Conservation (phyloP, 2,888 invertebrate genomes). For the Cactoblastis cactorum region DNA sequence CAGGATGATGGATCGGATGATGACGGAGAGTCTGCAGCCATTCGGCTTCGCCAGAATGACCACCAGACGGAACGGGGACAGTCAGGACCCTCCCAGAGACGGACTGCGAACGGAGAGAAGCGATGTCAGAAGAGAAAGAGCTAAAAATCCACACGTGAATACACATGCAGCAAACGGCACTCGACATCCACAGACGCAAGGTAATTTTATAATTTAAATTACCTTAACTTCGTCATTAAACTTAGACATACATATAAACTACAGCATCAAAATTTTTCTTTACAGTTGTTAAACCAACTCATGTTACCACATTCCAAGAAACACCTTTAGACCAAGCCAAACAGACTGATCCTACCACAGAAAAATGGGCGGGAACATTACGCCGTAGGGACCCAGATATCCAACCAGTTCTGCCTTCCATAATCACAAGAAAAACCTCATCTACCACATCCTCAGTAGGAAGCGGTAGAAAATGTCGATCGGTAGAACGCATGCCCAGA, state of each 20-base stretch:
- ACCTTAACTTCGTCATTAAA: too few species aligned
- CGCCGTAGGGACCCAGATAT: slow-evolving; percentile 82
- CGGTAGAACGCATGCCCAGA: slow-evolving; percentile 65
- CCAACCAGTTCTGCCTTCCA: slow-evolving; percentile 82
- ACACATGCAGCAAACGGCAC: slow-evolving; percentile 59
- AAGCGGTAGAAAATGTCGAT: slow-evolving; percentile 61
- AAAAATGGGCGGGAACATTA: slow-evolving; percentile 85
- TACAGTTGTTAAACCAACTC: slow-evolving; percentile 67
- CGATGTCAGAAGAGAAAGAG: slow-evolving; percentile 44
- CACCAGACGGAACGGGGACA: slow-evolving; percentile 62
- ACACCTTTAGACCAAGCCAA: slow-evolving; percentile 50
- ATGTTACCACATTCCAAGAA: slow-evolving; percentile 43
- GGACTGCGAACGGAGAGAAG: slow-evolving; percentile 53
- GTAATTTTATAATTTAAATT: slow-evolving; percentile 29
- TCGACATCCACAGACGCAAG: slow-evolving; percentile 67
- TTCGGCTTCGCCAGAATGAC: slow-evolving; percentile 83
- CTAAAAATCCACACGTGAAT: slow-evolving; percentile 34
- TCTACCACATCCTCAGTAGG: slow-evolving; percentile 69
- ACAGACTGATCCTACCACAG: slow-evolving; percentile 70
- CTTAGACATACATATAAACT: background rate
- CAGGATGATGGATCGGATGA: slow-evolving; percentile 86
- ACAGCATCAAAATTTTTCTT: slow-evolving; percentile 17
- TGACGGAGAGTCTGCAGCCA: slow-evolving; percentile 83
- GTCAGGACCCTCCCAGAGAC: slow-evolving; percentile 46
- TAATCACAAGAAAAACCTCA: slow-evolving; percentile 69